Evolutionary conservation across 2,113 vertebrate species (phyloP), one percentile per base, ranked within the genome.

Genomic region (Coracopsis vasa): DNA sequence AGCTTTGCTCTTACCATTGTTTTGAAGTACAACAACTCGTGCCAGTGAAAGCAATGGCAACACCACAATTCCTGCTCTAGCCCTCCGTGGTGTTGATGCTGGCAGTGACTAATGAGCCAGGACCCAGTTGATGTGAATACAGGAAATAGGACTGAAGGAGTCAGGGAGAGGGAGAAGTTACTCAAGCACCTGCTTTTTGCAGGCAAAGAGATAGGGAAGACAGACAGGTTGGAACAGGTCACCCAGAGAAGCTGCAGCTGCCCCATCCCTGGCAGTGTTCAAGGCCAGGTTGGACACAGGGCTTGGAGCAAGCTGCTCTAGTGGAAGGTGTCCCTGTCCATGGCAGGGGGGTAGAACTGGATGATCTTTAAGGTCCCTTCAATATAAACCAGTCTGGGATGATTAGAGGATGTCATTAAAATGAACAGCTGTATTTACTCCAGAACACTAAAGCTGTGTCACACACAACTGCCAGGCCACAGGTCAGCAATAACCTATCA

Each of bases 401-500:
- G 9, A 14, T 67, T 3, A 61, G 12, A 42, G 2, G 51, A 60
- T 45, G 16, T 64, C 56, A 39, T 31, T 35, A 25, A 17, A 77
- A 39, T 1, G 4, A 73, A 24, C 16, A 20, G 39, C 8, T 41
- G 29, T 7, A 13, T 33, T 42, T 53, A 58, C n/a, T 41, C 21
- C 16, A 39, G 24, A 20, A n/a, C 20, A 24, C 42, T 25, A 25
- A n/a, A 45, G 44, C 11, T 19, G 23, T 1, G 0, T 48, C 27
- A 24, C 13, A 23, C 6, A 15, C 7, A 60, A 13, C 17, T 6
- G 5, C 51, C 51, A n/a, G 33, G 60, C 50, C 44, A 23, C 3
- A 5, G 41, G 13, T 19, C 2, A 0, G 35, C 61, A 69, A 39
- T 15, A 53, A 62, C 10, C 35, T 18, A 16, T 2, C 1, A 0